Evolutionary conservation across 2,797 vertebrate species (phyloP).

Genomic region (Acanthurus lineatus): DNA sequence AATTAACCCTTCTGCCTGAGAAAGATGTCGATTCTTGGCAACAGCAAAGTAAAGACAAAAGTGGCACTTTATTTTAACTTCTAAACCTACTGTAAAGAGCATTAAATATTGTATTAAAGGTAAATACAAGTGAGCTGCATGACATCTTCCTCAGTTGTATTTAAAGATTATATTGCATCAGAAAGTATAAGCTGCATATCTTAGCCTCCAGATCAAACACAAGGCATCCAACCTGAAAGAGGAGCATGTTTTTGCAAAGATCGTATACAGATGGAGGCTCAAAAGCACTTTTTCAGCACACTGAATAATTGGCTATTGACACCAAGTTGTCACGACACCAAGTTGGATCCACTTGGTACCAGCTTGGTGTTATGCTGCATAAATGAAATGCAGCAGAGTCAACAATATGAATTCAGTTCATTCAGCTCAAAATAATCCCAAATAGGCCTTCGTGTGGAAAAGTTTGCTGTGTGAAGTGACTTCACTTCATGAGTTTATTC

Average conservation of each 20-base stretch:
- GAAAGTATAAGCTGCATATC: slow-evolving; percentile 40
- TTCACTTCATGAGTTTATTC: slow-evolving; percentile 68
- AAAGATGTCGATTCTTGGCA: slow-evolving; percentile 11
- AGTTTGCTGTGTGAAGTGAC: slow-evolving; percentile 52
- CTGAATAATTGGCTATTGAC: slow-evolving; percentile 65
- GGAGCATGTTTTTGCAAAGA: slow-evolving; percentile 60
- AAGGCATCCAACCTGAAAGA: slow-evolving; percentile 57
- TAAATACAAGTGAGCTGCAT: slow-evolving; percentile 37
- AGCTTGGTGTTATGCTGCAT: slow-evolving; percentile 62
- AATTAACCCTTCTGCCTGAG: slow-evolving; percentile 1
- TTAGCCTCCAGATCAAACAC: slow-evolving; percentile 51
- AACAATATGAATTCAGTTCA: slow-evolving; percentile 65
- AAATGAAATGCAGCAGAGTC: slow-evolving; percentile 65
- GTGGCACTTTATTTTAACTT: slow-evolving; percentile 4
- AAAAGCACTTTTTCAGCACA: slow-evolving; percentile 54
- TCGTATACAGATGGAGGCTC: slow-evolving; percentile 52
- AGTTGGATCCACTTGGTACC: slow-evolving; percentile 54
- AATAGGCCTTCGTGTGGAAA: slow-evolving; percentile 66
- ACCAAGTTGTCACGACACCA: slow-evolving; percentile 53
- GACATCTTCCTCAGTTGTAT: slow-evolving; percentile 26
- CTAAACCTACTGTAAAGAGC: slow-evolving; percentile 4
- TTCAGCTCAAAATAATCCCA: slow-evolving; percentile 68
- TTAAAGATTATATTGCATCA: slow-evolving; percentile 34
- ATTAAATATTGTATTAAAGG: slow-evolving; percentile 47
- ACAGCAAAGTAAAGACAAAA: slow-evolving; percentile 23